phyloP scores from a whole-genome alignment of 2,113 vertebrate species.

The Ariopsis seemanni region DNA sequence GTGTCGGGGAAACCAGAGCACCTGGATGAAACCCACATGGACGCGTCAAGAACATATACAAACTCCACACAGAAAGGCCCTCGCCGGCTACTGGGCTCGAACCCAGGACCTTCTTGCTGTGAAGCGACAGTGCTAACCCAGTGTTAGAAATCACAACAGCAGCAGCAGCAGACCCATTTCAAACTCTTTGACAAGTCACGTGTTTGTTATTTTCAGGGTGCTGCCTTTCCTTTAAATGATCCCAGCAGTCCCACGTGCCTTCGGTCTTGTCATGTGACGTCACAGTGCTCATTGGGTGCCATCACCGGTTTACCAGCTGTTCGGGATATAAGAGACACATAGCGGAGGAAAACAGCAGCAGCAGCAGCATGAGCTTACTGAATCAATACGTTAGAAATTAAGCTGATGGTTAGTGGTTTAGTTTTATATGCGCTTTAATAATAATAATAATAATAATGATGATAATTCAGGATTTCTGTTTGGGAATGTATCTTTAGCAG shows the following conservation, averaged over 20 bases:
- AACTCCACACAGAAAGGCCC: too few relatives aligned
- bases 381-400: background rate
- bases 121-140: too few relatives aligned
- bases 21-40: too few relatives aligned
- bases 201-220: background rate
- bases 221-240: constrained; percentile 52
- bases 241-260: constrained; percentile 4
- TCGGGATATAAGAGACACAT: constrained; percentile 1
- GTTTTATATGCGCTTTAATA: background rate
- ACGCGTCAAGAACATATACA: too few relatives aligned
- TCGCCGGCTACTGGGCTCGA: too few relatives aligned
- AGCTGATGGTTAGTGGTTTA: background rate
- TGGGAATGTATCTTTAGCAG: constrained; percentile 3
- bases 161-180: background rate
- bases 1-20: too few relatives aligned
- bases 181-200: background rate
- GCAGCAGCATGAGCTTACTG: background rate
- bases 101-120: too few relatives aligned
- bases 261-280: constrained; percentile 58
- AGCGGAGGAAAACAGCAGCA: background rate
- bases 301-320: constrained; percentile 46
- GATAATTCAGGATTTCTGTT: constrained; percentile 1
- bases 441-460: too few relatives aligned
- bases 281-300: constrained; percentile 44
- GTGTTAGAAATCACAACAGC: background rate